Base-by-base conservation (phyloP, 2,797 vertebrate genomes). In the Zalophus californianus region DNA sequence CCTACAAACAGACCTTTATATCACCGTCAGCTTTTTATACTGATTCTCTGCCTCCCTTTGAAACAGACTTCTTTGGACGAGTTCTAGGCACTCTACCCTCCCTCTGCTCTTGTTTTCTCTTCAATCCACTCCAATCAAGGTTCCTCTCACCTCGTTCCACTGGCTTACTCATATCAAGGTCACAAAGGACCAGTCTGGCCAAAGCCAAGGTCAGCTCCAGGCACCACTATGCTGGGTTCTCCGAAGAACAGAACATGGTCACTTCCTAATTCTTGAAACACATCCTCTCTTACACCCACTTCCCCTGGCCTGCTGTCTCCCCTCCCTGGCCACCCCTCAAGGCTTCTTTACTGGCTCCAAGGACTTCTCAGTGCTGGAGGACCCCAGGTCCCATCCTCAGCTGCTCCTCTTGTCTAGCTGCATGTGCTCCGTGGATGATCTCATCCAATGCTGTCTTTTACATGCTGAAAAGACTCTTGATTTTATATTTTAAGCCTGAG, bases 211-310 rank as follows among this genome's bases (percentile, higher is more conserved):
- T 38, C 60, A 12, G 27, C 23, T 50, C 32, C 13, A 4, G 60
- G 20, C 44, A 11, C 35, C 38, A 0, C 35, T 41, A 21, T 25
- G 52, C 18, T 25, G 92, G 29, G 52, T 12, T 32, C 32, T 38
- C 38, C 12, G 1, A 32, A 29, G 60, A 48, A 58, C 62, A 18
- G 50, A 48, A 18, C 52, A 5, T 25, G 25, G 62, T 20, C 29
- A 0, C 70, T 78, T 58, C 84, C 52, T 4, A 23, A 50, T 25
- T 58, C 73, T 70, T 9, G 25, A n/a, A 25, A 32, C 7, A 1
- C 1, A 3, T 0, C 0, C 5, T 77, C 50, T 15, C 50, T 35
- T 38, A n/a, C 7, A 41, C 41, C 32, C 5, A 0, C 16, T 32
- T 23, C 41, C 8, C 32, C 5, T 2, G 35, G 21, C 13, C 52